Conservation (phyloP, 2,888 invertebrate species). For the Cataglyphis altisquamis region DNA sequence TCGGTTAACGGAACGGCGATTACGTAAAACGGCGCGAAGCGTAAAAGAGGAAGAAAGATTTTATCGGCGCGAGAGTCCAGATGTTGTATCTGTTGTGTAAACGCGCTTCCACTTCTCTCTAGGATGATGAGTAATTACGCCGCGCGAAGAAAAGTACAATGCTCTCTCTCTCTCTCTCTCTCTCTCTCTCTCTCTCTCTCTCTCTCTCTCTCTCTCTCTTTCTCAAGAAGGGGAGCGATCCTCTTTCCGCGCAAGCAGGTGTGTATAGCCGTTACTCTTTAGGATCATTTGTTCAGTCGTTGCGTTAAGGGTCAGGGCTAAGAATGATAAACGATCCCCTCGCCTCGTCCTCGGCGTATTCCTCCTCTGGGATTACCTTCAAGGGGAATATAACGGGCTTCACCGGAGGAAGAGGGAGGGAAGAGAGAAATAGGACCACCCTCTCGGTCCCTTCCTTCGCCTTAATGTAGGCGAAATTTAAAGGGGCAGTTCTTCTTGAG, state of each 20-base stretch:
- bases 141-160: conserved; percentile 49
- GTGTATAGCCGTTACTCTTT: conserved; percentile 55
- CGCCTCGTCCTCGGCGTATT: conserved; percentile 20
- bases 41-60: conserved; percentile 20
- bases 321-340: conserved; percentile 67
- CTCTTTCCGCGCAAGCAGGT: conserved; percentile 12
- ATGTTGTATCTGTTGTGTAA: conserved; percentile 40
- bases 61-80: conserved; percentile 52
- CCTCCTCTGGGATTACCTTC: conserved; percentile 38
- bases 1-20: conserved; percentile 32
- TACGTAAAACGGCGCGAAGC: neutral
- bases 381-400: conserved; percentile 38
- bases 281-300: conserved; percentile 64
- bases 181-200: neutral
- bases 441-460: conserved; percentile 27
- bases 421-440: conserved; percentile 26
- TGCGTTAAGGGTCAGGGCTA: conserved; percentile 58
- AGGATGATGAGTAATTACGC: conserved; percentile 64
- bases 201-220: neutral
- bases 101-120: neutral
- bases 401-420: neutral
- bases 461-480: conserved; percentile 54
- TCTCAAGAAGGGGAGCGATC: neutral
- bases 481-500: conserved; percentile 8
- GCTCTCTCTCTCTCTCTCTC: neutral